phyloP scores from a whole-genome alignment of 2,113 vertebrate genomes.

The Castor canadensis region DNA sequence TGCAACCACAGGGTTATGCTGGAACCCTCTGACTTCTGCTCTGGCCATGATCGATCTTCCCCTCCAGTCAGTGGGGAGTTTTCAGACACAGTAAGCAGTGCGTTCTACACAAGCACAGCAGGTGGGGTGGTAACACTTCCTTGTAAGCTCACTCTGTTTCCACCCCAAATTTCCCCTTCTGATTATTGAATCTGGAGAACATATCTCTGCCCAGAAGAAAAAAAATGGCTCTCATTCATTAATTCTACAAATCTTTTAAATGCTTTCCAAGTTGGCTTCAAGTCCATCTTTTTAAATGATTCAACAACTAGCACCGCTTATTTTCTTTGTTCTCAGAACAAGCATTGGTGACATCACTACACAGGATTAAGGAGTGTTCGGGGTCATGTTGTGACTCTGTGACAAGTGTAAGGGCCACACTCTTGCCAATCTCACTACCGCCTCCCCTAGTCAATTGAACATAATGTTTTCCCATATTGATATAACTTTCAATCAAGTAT shows the following conservation, averaged over 20 bases:
- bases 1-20: rapidly evolving
- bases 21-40: rapidly evolving
- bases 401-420: too few relatives aligned
- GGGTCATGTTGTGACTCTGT: not conserved
- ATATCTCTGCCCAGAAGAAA: not conserved
- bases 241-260: not conserved
- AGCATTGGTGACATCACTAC: rapidly evolving
- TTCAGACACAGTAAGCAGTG: not conserved
- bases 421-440: not conserved
- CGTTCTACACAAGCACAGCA: not conserved
- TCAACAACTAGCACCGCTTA: too few relatives aligned
- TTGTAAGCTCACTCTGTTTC: too few relatives aligned
- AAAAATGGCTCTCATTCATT: not conserved
- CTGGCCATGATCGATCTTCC: rapidly evolving
- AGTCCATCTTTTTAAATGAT: not conserved
- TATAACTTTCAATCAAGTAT: not conserved
- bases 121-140: too few relatives aligned
- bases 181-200: not conserved
- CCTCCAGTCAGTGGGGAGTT: not conserved
- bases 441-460: rapidly evolving
- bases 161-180: not conserved
- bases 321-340: not conserved
- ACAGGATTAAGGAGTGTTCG: rapidly evolving
- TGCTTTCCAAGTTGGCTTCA: not conserved
- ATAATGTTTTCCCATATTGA: not conserved